Evolutionary conservation across 2,888 invertebrate species (phyloP).

Genomic region (Cloeon dipterum): DNA sequence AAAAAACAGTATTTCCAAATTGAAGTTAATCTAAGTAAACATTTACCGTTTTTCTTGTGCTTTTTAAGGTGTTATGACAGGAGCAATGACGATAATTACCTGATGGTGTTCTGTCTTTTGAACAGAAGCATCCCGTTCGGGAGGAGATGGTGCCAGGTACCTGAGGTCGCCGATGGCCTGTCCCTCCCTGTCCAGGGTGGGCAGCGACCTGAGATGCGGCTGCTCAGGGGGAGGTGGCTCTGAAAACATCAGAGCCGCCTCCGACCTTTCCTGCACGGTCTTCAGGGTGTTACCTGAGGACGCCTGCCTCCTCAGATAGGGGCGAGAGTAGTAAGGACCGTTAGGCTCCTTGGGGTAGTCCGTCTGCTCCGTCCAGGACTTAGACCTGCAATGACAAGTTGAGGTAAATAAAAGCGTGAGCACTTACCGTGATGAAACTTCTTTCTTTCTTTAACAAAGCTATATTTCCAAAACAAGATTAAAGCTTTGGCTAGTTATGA

Average conservation of each 20-base stretch:
- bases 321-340: conserved; percentile 30
- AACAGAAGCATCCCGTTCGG: conserved; percentile 30
- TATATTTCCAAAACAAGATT: too few species aligned
- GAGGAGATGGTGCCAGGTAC: conserved; percentile 43
- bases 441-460: too few species aligned
- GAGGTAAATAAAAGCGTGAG: too few species aligned
- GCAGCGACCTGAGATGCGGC: conserved; percentile 24
- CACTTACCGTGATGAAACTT: too few species aligned
- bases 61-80: too few species aligned
- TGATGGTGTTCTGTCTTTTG: neutral
- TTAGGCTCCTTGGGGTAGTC: conserved; percentile 44
- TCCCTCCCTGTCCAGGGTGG: conserved; percentile 36
- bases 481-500: too few species aligned
- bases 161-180: conserved; percentile 30
- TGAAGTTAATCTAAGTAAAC: too few species aligned
- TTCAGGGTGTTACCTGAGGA: conserved; percentile 24
- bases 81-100: too few species aligned
- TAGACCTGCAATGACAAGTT: conserved; percentile 37
- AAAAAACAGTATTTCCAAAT: too few species aligned
- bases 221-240: conserved; percentile 11
- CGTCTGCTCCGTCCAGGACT: conserved; percentile 47
- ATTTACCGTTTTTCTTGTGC: too few species aligned
- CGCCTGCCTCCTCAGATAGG: conserved; percentile 30
- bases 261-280: conserved; percentile 43
- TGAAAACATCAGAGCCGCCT: conserved; percentile 25